Percentiles rank a stretch among this genome's conserved stretches.
phyloP scores from a whole-genome alignment of 1,140 invertebrate genomes.

The Cotesia typhae region DNA sequence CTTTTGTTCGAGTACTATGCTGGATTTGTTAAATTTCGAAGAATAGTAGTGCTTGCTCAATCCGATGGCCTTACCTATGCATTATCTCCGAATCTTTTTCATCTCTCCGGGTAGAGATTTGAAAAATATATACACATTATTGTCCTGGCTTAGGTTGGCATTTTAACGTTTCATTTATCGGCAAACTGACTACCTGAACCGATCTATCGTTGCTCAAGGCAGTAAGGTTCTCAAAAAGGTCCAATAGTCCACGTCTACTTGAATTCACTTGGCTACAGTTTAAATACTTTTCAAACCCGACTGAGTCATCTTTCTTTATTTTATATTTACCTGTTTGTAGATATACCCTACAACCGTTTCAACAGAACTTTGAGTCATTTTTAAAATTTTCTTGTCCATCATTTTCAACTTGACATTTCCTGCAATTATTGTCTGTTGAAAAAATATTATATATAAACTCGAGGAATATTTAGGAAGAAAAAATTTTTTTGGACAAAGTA shows the following conservation, averaged over 20 bases:
- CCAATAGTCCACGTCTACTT: neutral
- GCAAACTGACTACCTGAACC: constrained; percentile 22
- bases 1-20: neutral
- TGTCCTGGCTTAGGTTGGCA: neutral
- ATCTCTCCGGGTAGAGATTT: neutral
- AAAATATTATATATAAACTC: too few species aligned
- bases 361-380: neutral
- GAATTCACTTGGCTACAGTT: neutral
- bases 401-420: neutral
- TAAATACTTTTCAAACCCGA: constrained; percentile 9
- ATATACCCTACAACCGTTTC: neutral
- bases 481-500: too few species aligned
- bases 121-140: constrained; percentile 13
- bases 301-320: neutral
- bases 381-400: neutral
- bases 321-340: neutral
- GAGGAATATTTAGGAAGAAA: neutral
- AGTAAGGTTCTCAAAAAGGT: constrained; percentile 13
- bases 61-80: neutral
- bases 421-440: too few species aligned
- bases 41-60: constrained; percentile 1
- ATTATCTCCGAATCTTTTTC: neutral
- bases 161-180: constrained; percentile 15
- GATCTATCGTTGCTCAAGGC: neutral
- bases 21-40: constrained; percentile 3